Conservation (phyloP, 2,113 vertebrate genomes). For the Procavia capensis region DNA sequence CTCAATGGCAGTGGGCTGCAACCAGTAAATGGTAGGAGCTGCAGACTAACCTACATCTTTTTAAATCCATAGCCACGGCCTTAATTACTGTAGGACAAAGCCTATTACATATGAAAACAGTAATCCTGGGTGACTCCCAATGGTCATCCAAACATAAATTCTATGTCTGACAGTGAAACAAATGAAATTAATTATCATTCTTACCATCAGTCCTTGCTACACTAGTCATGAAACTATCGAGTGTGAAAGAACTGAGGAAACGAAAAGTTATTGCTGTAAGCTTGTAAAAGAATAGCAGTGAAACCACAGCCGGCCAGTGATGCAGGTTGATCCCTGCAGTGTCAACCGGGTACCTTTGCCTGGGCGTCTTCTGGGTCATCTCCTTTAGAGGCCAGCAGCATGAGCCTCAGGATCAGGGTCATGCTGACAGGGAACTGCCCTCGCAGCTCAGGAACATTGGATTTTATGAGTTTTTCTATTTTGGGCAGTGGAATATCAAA, state of each 20-base stretch:
- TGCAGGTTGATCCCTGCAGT: fast-evolving
- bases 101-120: background rate
- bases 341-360: slow-evolving; percentile 82
- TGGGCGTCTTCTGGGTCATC: slow-evolving; percentile 83
- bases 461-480: slow-evolving; percentile 87
- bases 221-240: background rate
- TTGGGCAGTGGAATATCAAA: slow-evolving; percentile 85
- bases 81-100: background rate
- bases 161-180: background rate
- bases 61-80: background rate
- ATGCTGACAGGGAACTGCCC: slow-evolving; percentile 86
- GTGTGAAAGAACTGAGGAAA: background rate
- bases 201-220: background rate
- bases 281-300: background rate
- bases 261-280: too few species aligned
- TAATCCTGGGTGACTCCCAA: background rate
- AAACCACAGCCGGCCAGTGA: background rate
- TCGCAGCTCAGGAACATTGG: slow-evolving; percentile 85
- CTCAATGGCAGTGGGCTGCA: too few species aligned
- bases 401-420: slow-evolving; percentile 82
- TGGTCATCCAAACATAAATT: background rate
- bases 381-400: slow-evolving; percentile 83
- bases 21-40: background rate
- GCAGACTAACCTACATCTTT: background rate
- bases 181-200: background rate